These are phyloP conservation scores for Aethina tumida DNA, from an alignment of 1,140 invertebrate species.

Conservation along the genomic window DNA sequence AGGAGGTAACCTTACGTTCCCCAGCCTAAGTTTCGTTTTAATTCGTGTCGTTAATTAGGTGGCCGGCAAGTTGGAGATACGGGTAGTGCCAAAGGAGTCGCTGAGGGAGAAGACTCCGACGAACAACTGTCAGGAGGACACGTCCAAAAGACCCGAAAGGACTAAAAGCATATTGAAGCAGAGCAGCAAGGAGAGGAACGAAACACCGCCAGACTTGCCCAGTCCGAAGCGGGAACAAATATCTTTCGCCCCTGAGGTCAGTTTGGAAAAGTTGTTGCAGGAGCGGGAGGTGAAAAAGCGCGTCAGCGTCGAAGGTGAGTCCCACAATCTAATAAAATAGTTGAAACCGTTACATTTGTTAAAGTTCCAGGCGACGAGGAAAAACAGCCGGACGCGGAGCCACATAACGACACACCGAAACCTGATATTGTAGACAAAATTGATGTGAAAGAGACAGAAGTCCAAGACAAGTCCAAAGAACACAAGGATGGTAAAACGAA, in stretches of 20 bases:
- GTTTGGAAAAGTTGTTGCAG: too few relatives aligned
- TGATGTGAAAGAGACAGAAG: conserved; percentile 7
- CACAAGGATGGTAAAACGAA: conserved; percentile 3
- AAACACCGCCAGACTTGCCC: conserved; percentile 16
- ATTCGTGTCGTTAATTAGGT: conserved; percentile 21
- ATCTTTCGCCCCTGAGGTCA: conserved; percentile 25
- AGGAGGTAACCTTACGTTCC: conserved; percentile 21
- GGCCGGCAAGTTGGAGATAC: conserved; percentile 64
- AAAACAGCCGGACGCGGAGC: conserved; percentile 5
- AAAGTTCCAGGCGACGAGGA: conserved; percentile 7
- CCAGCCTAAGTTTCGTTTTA: not conserved
- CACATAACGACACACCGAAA: conserved; percentile 1
- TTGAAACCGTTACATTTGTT: conserved; percentile 10
- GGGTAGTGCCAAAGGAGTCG: conserved; percentile 51
- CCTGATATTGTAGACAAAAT: conserved; percentile 6
- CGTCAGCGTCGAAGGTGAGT: too few relatives aligned
- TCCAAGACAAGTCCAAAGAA: not conserved
- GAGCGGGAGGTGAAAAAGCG: too few relatives aligned
- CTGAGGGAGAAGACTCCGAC: conserved; percentile 4
- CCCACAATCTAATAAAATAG: conserved; percentile 9
- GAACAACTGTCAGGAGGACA: conserved; percentile 14
- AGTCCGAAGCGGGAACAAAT: conserved; percentile 33
- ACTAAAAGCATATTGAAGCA: conserved; percentile 35
- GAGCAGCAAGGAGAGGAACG: conserved; percentile 28
- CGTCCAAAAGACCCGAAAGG: too few relatives aligned